Base-by-base conservation (phyloP, 2,797 vertebrate species). In the Esox masquinongy region DNA sequence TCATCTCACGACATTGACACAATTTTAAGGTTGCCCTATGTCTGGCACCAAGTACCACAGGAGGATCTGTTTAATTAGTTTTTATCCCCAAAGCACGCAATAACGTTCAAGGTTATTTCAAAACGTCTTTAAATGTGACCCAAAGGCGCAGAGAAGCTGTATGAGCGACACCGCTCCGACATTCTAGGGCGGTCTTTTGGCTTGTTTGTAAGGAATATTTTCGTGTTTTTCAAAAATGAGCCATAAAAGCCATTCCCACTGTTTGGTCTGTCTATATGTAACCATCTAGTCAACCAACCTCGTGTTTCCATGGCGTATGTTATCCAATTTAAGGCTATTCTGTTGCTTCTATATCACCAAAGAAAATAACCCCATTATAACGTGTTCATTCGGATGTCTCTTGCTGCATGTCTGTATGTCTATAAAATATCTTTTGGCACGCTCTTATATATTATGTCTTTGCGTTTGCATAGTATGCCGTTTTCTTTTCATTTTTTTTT, bases 21-120 rank as follows among this genome's bases (percentile, higher is more conserved):
- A 74, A 51, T 59, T 3, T 70, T 6, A 80, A 68, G 81, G 43
- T 39, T 82, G 87, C 88, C 87, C 89, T 85, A 81, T 83, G 86
- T 88, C 84, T 83, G 86, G 86, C 86, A 89, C 75, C 17, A 31
- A 76, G 81, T 79, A 79, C 88, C 83, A 68, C 85, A 80, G 79
- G 88, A 89, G 88, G 90, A 87, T 88, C 89, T 83, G 79, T 90
- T 92, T 90, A 91, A 93, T 90, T 90, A 83, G 87, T 79, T 87
- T 88, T 87, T 75, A 79, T 84, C 77, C 76, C 50, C 85, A 80
- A 82, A 76, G 77, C 80, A 68, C 81, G 76, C 78, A 75, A 78
- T 63, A 84, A 72, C 80, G 88, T 89, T 86, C 89, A 91, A 92
- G 88, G 90, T 92, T 91, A 90, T 82, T 26, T 87, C 53, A 83